phyloP scores from a whole-genome alignment of 2,113 vertebrate genomes.

The Callaeas wilsoni region DNA sequence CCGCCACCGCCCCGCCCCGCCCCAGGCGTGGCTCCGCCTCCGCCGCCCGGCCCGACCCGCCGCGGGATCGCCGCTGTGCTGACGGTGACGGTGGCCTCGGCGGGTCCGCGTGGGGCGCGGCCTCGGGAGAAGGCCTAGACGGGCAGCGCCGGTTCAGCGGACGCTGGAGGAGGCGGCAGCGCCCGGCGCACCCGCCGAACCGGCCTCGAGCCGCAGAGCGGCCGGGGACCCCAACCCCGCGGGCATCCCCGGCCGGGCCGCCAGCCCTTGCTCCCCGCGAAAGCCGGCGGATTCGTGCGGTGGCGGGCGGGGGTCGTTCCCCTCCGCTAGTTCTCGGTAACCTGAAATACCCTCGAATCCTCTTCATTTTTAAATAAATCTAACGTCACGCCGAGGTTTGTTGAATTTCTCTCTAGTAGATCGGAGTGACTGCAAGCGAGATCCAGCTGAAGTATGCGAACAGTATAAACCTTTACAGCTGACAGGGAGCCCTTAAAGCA shows the following conservation, averaged over 20 bases:
- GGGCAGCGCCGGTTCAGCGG: neutral
- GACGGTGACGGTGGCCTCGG: neutral
- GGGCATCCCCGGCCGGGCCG: neutral
- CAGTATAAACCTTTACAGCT: neutral
- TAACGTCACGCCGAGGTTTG: accelerated
- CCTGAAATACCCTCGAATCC: neutral
- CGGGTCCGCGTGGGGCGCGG: neutral
- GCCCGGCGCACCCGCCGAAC: neutral
- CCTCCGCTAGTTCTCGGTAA: accelerated
- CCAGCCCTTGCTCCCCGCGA: neutral
- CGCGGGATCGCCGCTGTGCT: neutral
- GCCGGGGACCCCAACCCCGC: neutral
- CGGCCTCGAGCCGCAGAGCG: too few species aligned
- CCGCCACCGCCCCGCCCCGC: too few species aligned
- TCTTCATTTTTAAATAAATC: neutral
- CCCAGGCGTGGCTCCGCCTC: neutral
- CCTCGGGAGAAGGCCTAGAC: neutral
- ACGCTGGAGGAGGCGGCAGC: neutral
- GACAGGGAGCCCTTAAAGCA: neutral
- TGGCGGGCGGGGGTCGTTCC: neutral
- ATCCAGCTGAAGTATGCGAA: neutral
- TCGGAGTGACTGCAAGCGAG: neutral
- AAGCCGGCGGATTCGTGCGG: too few species aligned
- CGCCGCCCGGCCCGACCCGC: neutral
- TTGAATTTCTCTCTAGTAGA: neutral